Base-by-base conservation (phyloP, 2,797 vertebrate species). In the Tachyglossus aculeatus region DNA sequence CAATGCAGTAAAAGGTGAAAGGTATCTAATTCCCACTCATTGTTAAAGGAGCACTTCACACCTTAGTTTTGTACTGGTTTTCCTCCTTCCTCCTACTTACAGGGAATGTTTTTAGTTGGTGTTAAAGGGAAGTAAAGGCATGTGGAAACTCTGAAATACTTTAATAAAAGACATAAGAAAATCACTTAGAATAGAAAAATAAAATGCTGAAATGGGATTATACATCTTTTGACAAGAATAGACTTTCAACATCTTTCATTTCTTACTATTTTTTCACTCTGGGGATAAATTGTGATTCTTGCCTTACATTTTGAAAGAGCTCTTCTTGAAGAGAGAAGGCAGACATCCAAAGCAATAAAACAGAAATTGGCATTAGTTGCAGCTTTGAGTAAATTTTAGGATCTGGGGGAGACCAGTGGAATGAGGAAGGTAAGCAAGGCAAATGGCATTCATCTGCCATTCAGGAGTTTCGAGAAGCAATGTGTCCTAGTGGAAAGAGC, bases 131-230 rank as follows among this genome's bases (percentile, higher is more conserved):
- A 44, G 43, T 47, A 22, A 70, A 83, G 38, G 75, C 78, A 66
- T 54, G 41, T 5, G n/a, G 54, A 77, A 73, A 52, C 51, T 81
- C 72, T 82, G 54, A 73, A 41, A 44, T 45, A 13, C 27, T 31
- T 24, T 70, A 75, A 71, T 48, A 67, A 79, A 69, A 68, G 39
- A 69, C 18, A 51, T 77, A 55, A 58, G 57, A 60, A 80, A 83
- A 67, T 51, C 4, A 31, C 4, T 31, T 44, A 2, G 1, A 40
- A 67, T 71, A 50, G 4, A 57, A 71, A 71, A 74, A 71, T 18
- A 21, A 74, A 78, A 64, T 38, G n/a, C 12, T 77, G 36, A 69
- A 81, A 64, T 65, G 24, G 64, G 21, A 43, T 68, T 21, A 39
- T 52, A 13, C 0, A 29, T 18, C 64, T 74, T 79, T 72, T 48